phyloP scores from a whole-genome alignment of 2,888 invertebrate species.

The Euplagia quadripunctaria region DNA sequence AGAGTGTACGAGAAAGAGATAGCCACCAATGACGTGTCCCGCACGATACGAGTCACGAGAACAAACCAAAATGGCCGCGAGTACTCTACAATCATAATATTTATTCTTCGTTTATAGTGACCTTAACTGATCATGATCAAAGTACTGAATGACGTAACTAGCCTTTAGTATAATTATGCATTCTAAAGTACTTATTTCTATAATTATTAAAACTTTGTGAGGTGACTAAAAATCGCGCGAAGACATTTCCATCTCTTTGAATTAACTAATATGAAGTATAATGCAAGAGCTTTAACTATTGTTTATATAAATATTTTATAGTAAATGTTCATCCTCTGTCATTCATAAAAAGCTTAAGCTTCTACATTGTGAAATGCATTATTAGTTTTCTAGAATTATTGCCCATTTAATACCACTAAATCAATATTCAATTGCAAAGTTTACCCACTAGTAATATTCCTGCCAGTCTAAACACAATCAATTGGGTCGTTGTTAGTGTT shows the following conservation, averaged over 20 bases:
- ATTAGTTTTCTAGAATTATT: constrained; percentile 32
- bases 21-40: constrained; percentile 84
- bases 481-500: constrained; percentile 45
- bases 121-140: constrained; percentile 86
- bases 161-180: constrained; percentile 71
- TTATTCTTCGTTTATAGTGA: constrained; percentile 86
- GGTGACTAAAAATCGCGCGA: constrained; percentile 56
- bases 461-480: constrained; percentile 27
- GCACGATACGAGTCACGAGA: constrained; percentile 85
- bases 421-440: constrained; percentile 40
- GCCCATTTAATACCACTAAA: constrained; percentile 26
- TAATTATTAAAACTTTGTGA: constrained; percentile 53
- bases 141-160: constrained; percentile 85
- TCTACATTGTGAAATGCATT: constrained; percentile 36
- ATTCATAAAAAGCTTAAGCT: constrained; percentile 25
- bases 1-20: constrained; percentile 83
- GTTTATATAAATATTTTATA: constrained; percentile 50
- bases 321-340: constrained; percentile 39
- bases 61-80: constrained; percentile 86
- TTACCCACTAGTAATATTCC: constrained; percentile 36
- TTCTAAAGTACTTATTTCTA: constrained; percentile 58
- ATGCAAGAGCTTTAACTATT: constrained; percentile 63
- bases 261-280: constrained; percentile 47
- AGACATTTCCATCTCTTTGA: constrained; percentile 67
- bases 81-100: constrained; percentile 87